These are phyloP conservation scores for Thunnus maccoyii DNA, from an alignment of 2,113 vertebrate species.

Conservation along the genomic window DNA sequence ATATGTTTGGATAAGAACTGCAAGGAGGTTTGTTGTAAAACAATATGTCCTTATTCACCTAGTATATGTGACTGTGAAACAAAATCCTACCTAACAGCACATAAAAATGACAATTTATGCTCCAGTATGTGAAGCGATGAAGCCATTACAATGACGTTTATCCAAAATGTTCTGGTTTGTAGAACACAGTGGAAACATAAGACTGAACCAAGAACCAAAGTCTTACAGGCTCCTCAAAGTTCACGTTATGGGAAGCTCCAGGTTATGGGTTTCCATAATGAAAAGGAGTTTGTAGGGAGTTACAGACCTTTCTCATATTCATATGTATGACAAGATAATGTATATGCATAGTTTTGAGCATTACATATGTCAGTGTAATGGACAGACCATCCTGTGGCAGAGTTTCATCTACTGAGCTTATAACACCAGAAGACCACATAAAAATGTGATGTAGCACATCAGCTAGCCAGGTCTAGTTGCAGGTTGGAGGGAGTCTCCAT, in stretches of 20 bases:
- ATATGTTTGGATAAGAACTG: not conserved
- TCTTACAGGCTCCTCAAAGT: not conserved
- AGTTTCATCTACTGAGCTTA: too few species aligned
- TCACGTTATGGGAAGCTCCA: not conserved
- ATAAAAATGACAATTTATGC: not conserved
- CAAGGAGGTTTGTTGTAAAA: not conserved
- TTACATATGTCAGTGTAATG: too few species aligned
- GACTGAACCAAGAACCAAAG: not conserved
- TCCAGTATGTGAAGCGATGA: not conserved
- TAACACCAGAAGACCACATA: not conserved
- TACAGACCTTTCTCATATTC: too few species aligned
- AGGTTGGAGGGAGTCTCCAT: not conserved
- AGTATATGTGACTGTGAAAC: not conserved
- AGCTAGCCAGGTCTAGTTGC: not conserved
- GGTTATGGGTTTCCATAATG: not conserved
- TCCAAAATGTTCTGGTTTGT: not conserved
- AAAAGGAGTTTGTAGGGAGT: not conserved
- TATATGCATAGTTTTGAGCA: too few species aligned
- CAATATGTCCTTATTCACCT: too few species aligned
- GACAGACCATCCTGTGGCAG: too few species aligned
- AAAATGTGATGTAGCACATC: not conserved
- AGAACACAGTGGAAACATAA: not conserved
- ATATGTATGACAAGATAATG: too few species aligned
- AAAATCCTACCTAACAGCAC: not conserved
- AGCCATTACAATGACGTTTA: not conserved